Base-by-base conservation (phyloP, 2,797 vertebrate species). In the Crenichthys baileyi region DNA sequence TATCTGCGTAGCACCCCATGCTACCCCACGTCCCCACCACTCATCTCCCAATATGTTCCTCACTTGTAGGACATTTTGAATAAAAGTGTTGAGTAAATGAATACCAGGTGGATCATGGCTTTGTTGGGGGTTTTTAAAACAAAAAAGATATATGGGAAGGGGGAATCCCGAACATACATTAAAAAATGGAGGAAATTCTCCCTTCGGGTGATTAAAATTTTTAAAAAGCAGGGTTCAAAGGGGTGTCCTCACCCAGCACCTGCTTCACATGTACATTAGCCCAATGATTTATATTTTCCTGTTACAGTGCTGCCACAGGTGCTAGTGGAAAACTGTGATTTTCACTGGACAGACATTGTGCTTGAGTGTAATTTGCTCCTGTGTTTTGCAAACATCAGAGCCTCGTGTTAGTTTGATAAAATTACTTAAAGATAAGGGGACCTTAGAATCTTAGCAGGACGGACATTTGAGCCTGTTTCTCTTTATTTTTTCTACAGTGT, bases 341-440 rank as follows among this genome's bases (percentile, higher is more conserved):
- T 67, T 18, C 26, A 31, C 58, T 16, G 26, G 58, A 61, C 29
- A 61, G 61, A 20, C 31, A 8, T 20, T 31, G 36, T 78, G 73
- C 53, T 56, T 46, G 29, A 80, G 39, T 39, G 65, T 78, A 36
- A 79, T 63, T 74, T 67, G 53, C 46, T 72, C 65, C 31, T 26
- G 24, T 77, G 39, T 83, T 84, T 70, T 75, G 75, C 56, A 70
- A 86, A 78, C 72, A 83, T 50, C 31, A 39, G 3, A 39, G 18
- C 63, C 18, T 67, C 20, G 15, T 48, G 44, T 81, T 53, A 11
- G 29, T 85, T 55, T 56, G 58, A 79, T 79, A 60, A 41, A 72
- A 48, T 39, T 1, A 24, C 16, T 76, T 46, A 73, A 60, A 72
- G 46, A 76, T 72, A 55, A 81, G 44, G 55, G 71, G 73, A 58